These are phyloP conservation scores for Drosophila borborema DNA, from an alignment of 2,888 invertebrate genomes.

Conservation along the genomic window DNA sequence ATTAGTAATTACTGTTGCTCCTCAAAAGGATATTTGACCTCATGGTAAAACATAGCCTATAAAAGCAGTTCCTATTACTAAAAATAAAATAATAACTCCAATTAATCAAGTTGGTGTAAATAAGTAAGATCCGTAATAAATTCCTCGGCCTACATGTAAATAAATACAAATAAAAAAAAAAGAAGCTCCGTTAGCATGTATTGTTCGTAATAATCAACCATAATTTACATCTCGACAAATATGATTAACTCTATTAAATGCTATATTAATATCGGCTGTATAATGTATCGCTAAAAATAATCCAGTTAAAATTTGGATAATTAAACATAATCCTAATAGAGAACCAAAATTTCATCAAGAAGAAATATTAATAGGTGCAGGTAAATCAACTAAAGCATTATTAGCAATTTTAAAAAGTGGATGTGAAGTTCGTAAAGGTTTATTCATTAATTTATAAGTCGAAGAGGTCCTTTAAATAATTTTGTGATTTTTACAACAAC, in stretches of 20 bases:
- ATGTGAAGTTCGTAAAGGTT: slow-evolving; percentile 85
- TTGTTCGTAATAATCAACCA: background rate
- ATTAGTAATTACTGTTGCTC: too few relatives aligned
- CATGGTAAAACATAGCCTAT: background rate
- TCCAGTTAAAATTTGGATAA: slow-evolving; percentile 87
- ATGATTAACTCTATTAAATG: background rate
- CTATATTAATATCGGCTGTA: background rate
- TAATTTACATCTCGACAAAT: background rate
- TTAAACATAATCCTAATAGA: slow-evolving; percentile 88
- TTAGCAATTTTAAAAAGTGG: slow-evolving; percentile 85
- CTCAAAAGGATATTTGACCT: too few relatives aligned
- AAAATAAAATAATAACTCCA: background rate
- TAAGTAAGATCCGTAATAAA: background rate
- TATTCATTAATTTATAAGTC: slow-evolving; percentile 86
- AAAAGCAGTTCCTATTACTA: background rate
- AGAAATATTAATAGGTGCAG: slow-evolving; percentile 86
- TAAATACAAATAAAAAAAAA: background rate
- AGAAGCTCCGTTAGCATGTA: slow-evolving; percentile 87
- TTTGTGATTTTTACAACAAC: slow-evolving; percentile 86
- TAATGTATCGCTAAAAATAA: background rate
- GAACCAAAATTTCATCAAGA: slow-evolving; percentile 90
- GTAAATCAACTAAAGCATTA: slow-evolving; percentile 87
- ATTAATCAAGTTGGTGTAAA: background rate
- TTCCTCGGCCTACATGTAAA: background rate
- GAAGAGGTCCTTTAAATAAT: slow-evolving; percentile 86